Conservation (phyloP, 1,140 invertebrate species). For the Caerostris darwini region DNA sequence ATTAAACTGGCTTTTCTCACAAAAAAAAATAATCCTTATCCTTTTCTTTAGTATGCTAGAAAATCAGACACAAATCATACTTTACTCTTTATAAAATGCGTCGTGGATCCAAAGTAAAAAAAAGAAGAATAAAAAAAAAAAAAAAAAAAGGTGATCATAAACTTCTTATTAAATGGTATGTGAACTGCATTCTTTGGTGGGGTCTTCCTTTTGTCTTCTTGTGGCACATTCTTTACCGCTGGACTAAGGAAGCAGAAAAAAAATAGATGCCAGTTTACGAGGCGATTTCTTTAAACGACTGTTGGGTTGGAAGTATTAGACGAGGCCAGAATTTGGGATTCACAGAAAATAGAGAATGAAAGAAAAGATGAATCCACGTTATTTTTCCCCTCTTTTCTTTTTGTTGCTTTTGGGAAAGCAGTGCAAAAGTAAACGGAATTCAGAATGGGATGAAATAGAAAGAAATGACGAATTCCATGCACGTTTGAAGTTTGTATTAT, state of each 20-base stretch:
- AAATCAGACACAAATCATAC: constrained; percentile 50
- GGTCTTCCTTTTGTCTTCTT: constrained; percentile 28
- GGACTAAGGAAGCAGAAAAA: constrained; percentile 8
- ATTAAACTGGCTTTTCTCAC: no score
- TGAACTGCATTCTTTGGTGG: constrained; percentile 66
- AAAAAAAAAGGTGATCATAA: constrained; percentile 63
- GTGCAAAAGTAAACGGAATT: constrained; percentile 46
- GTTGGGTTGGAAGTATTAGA: constrained; percentile 24
- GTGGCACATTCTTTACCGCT: constrained; percentile 32
- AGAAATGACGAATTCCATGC: neutral
- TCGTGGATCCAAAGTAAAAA: neutral
- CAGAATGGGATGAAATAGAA: constrained; percentile 7
- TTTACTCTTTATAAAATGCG: constrained; percentile 32
- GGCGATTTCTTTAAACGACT: constrained; percentile 60
- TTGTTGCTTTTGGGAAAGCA: neutral
- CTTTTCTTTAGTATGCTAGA: no score
- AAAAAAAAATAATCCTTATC: no score
- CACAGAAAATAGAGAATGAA: constrained; percentile 18
- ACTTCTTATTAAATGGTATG: constrained; percentile 42
- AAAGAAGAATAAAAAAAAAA: no score
- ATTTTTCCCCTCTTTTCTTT: no score
- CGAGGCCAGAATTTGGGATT: constrained; percentile 60
- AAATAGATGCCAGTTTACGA: constrained; percentile 54
- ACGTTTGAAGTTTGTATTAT: constrained; percentile 30
- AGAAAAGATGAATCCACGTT: constrained; percentile 5